These are phyloP conservation scores for Vesta saturnalis DNA, from an alignment of 2,888 invertebrate genomes.

Conservation along the genomic window DNA sequence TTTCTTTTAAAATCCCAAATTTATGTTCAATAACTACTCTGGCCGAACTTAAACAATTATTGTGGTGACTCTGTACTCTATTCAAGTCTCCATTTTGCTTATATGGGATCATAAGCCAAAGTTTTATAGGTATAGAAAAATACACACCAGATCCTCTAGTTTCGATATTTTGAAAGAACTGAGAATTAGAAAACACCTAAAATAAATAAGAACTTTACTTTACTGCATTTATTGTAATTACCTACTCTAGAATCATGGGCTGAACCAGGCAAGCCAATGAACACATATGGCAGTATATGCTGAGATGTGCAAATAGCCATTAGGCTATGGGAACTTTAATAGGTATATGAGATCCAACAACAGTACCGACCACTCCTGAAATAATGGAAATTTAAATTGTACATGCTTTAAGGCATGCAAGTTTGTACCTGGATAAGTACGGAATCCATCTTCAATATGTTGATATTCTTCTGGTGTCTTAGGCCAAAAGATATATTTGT, in stretches of 20 bases:
- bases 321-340: background rate
- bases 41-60: background rate
- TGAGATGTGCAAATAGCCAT: background rate
- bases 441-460: background rate
- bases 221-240: background rate
- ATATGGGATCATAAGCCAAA: background rate
- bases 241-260: slow-evolving; percentile 3
- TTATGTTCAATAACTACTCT: slow-evolving; percentile 18
- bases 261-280: background rate
- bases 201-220: background rate
- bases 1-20: slow-evolving; percentile 24
- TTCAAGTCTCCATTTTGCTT: background rate
- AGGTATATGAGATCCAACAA: background rate
- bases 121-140: background rate
- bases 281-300: background rate
- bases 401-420: background rate
- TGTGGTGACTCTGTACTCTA: background rate
- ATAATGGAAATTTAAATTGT: background rate
- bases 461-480: background rate
- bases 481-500: background rate
- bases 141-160: background rate
- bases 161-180: background rate
- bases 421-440: background rate
- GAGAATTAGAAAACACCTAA: background rate
- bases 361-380: background rate